Conservation (phyloP, 2,888 invertebrate species). For the Oscheius sp. region DNA sequence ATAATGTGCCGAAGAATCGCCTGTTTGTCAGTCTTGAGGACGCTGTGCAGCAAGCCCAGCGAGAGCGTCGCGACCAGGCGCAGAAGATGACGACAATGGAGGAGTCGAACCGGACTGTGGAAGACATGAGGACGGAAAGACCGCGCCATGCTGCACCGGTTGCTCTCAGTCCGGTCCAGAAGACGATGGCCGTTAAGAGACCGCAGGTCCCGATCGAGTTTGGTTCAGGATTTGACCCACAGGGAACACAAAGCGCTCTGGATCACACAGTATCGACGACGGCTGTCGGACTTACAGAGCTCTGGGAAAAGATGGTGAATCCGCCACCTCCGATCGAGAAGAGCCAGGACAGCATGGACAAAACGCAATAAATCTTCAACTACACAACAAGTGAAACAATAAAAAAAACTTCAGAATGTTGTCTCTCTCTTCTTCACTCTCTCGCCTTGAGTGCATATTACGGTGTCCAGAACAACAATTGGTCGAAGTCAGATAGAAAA, state of each 20-base stretch:
- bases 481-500: too few species aligned
- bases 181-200: not conserved
- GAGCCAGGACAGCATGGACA: slow-evolving; percentile 28
- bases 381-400: too few species aligned
- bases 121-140: not conserved
- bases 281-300: not conserved
- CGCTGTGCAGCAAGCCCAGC: slow-evolving; percentile 48
- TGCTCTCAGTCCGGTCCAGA: slow-evolving; percentile 10
- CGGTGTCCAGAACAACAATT: too few species aligned
- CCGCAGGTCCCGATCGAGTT: not conserved
- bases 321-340: not conserved
- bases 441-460: too few species aligned
- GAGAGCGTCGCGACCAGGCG: not conserved
- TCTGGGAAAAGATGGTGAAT: not conserved
- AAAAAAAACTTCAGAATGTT: too few species aligned
- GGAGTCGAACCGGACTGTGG: not conserved
- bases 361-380: slow-evolving; percentile 13
- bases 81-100: slow-evolving; percentile 1
- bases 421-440: too few species aligned
- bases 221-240: not conserved
- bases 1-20: slow-evolving; percentile 56
- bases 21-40: slow-evolving; percentile 62
- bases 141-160: not conserved
- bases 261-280: not conserved
- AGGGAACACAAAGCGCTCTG: not conserved